phyloP scores from a whole-genome alignment of 1,140 invertebrate genomes.

The Metaphire vulgaris region DNA sequence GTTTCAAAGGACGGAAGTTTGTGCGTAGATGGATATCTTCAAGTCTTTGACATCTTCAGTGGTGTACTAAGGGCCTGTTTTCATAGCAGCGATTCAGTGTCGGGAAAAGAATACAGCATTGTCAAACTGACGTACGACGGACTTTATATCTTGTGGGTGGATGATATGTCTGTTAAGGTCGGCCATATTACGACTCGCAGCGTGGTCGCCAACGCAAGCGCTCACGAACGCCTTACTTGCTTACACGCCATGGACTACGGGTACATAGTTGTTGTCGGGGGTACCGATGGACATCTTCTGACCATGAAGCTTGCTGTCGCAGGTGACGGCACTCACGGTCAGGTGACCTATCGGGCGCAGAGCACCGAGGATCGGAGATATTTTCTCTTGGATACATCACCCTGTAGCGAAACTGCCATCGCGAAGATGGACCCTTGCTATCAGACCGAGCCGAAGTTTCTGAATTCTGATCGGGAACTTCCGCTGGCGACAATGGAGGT shows the following conservation, averaged over 20 bases:
- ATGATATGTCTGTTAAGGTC: constrained; percentile 13
- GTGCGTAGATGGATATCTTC: constrained; percentile 25
- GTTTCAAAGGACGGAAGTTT: constrained; percentile 26
- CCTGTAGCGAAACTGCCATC: constrained; percentile 15
- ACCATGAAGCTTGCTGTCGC: constrained; percentile 23
- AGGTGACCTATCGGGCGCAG: neutral
- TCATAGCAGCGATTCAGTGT: neutral
- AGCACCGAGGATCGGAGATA: constrained; percentile 9
- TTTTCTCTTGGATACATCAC: constrained; percentile 10
- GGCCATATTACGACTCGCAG: neutral
- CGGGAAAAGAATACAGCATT: neutral
- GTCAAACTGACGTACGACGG: constrained; percentile 26
- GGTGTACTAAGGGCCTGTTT: constrained; percentile 17
- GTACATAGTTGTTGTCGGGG: constrained; percentile 27
- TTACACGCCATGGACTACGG: constrained; percentile 26
- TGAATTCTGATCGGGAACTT: neutral
- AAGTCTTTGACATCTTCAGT: constrained; percentile 18
- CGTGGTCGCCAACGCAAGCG: constrained; percentile 9
- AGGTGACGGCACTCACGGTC: neutral
- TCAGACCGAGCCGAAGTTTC: neutral
- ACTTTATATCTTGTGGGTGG: constrained; percentile 20
- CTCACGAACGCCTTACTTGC: constrained; percentile 22
- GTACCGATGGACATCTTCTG: constrained; percentile 26
- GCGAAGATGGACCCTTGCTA: constrained; percentile 16
- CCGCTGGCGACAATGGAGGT: neutral